Percentiles rank a stretch among this genome's conserved stretches.
These are phyloP conservation scores for Cynoglossus semilaevis DNA, from an alignment of 2,113 vertebrate genomes.

Conservation along the genomic window DNA sequence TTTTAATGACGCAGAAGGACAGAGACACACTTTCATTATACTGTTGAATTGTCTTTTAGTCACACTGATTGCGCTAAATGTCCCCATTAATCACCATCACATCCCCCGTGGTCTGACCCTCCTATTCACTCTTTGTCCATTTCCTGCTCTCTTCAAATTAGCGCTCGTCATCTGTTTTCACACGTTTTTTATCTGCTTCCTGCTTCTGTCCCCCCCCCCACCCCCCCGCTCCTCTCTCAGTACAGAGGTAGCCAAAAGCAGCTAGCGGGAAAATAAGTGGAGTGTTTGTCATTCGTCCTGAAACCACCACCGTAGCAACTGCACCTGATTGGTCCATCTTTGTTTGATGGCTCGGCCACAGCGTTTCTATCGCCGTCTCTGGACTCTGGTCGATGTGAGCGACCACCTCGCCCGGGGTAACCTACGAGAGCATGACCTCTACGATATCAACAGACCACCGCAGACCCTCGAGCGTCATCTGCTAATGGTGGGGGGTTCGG, in stretches of 20 bases:
- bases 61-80: slow-evolving; percentile 16
- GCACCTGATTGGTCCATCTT: slow-evolving; percentile 20
- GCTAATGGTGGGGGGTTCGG: slow-evolving; percentile 15
- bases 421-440: slow-evolving; percentile 33
- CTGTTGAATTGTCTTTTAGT: slow-evolving; percentile 33
- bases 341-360: not conserved
- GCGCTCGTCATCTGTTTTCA: slow-evolving; percentile 27
- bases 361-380: slow-evolving; percentile 20
- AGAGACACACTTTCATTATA: slow-evolving; percentile 16
- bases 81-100: slow-evolving; percentile 9
- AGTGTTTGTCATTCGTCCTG: slow-evolving; percentile 2
- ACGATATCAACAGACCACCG: slow-evolving; percentile 21
- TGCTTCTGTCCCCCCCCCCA: slow-evolving; percentile 15
- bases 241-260: not conserved
- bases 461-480: slow-evolving; percentile 11
- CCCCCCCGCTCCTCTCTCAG: slow-evolving; percentile 8
- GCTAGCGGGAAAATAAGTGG: slow-evolving; percentile 25
- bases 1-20: slow-evolving; percentile 55
- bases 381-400: slow-evolving; percentile 17
- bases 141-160: slow-evolving; percentile 37
- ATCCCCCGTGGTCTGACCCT: slow-evolving; percentile 4
- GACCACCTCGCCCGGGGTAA: slow-evolving; percentile 13
- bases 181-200: slow-evolving; percentile 9
- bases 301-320: slow-evolving; percentile 32
- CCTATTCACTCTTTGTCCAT: slow-evolving; percentile 17